Percentiles rank a stretch among this genome's conserved stretches.
Evolutionary conservation across 2,888 invertebrate species (phyloP).

Genomic region (Hesperia comma): DNA sequence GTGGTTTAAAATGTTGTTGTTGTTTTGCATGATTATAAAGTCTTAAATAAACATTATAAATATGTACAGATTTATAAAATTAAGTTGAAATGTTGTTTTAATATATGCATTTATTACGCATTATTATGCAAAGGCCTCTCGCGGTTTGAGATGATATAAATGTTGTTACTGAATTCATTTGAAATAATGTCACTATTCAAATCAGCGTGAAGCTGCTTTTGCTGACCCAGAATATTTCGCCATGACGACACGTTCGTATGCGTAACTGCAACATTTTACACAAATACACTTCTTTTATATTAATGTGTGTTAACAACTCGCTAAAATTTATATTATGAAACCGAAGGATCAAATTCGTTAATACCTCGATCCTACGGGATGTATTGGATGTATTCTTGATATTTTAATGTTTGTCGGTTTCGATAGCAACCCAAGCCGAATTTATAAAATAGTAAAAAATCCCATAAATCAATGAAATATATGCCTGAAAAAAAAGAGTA

Average conservation of each 20-base stretch:
- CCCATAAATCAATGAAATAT: no score
- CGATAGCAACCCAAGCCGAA: no score
- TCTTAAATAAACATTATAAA: background rate
- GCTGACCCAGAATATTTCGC: conserved; percentile 21
- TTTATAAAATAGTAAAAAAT: no score
- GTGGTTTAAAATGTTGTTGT: no score
- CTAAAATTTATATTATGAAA: no score
- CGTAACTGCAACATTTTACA: background rate
- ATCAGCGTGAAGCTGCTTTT: conserved; percentile 10
- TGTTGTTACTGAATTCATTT: conserved; percentile 21
- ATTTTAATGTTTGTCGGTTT: no score
- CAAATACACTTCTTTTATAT: background rate
- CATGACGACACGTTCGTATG: conserved; percentile 4
- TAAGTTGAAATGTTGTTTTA: conserved; percentile 15
- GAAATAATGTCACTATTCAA: conserved; percentile 19
- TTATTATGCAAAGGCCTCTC: conserved; percentile 35
- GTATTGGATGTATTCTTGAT: no score
- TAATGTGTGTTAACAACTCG: background rate
- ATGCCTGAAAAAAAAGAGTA: no score
- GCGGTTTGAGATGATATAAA: conserved; percentile 21
- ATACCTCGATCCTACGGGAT: no score
- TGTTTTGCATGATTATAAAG: no score
- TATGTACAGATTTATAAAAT: conserved; percentile 9
- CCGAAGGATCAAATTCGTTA: no score
- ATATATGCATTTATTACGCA: conserved; percentile 31